A percentile compares a stretch with the other conserved stretches of the same genome.
phyloP scores from a whole-genome alignment of 2,797 vertebrate species.

The Dromococcyx pavoninus region DNA sequence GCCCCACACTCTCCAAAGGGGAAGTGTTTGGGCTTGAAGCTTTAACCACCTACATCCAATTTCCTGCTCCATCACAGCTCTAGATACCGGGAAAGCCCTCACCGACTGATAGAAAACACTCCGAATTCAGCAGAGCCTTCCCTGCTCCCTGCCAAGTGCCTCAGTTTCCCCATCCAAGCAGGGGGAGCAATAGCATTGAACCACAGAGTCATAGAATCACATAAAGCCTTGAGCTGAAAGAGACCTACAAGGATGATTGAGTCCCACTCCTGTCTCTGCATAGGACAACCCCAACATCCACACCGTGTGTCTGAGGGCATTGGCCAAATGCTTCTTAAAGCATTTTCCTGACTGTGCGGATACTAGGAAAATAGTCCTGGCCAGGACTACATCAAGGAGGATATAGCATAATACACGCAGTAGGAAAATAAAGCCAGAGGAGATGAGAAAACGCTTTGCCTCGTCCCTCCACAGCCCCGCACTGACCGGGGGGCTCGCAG shows the following conservation, averaged over 20 bases:
- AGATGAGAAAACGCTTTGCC: accelerated
- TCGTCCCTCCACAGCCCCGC: accelerated
- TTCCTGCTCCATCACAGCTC: neutral
- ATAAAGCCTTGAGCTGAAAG: too few species aligned
- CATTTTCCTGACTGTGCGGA: neutral
- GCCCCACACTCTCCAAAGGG: neutral
- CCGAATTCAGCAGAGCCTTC: neutral
- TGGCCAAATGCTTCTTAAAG: neutral
- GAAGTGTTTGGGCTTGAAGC: neutral
- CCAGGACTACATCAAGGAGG: neutral
- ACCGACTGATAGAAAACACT: accelerated
- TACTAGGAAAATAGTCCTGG: neutral
- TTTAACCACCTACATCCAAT: neutral
- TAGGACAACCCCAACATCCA: too few species aligned
- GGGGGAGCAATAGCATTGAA: neutral
- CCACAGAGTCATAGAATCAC: too few species aligned
- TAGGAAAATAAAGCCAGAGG: neutral
- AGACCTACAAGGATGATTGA: too few species aligned
- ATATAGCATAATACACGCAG: accelerated
- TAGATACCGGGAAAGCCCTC: neutral
- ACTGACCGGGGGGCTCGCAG: neutral
- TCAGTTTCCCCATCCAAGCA: neutral
- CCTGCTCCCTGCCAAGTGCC: neutral
- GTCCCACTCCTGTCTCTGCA: too few species aligned
- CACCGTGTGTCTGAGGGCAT: too few species aligned